phyloP scores from a whole-genome alignment of 1,140 invertebrate species.

The Dryas iulia region DNA sequence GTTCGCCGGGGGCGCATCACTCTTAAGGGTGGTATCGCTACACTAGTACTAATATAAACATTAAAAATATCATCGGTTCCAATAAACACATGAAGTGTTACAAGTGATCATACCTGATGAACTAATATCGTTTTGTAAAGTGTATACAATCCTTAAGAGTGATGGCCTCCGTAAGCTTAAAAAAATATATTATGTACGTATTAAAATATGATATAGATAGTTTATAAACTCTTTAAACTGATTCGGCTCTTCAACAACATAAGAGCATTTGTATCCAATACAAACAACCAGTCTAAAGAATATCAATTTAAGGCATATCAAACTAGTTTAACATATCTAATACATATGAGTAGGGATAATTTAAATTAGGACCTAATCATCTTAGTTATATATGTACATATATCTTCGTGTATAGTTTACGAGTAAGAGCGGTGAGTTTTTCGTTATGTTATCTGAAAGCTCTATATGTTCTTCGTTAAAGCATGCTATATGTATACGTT shows the following conservation, averaged over 20 bases:
- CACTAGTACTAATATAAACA: slow-evolving; percentile 16
- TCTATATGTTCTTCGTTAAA: slow-evolving; percentile 2
- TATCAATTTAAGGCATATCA: slow-evolving; percentile 78
- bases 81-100: not conserved
- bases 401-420: slow-evolving; percentile 15
- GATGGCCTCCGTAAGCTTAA: slow-evolving; percentile 53
- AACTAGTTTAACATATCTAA: slow-evolving; percentile 67
- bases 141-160: slow-evolving; percentile 61
- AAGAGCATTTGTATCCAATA: slow-evolving; percentile 26
- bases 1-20: slow-evolving; percentile 75
- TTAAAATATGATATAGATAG: not conserved
- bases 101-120: not conserved
- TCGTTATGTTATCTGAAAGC: not conserved
- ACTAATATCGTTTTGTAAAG: not conserved
- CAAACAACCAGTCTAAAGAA: slow-evolving; percentile 75
- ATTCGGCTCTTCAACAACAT: slow-evolving; percentile 14
- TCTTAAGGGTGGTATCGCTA: slow-evolving; percentile 61
- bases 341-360: slow-evolving; percentile 33
- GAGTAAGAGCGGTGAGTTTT: slow-evolving; percentile 32
- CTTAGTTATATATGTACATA: slow-evolving; percentile 11
- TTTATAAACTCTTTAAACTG: slow-evolving; percentile 16
- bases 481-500: not conserved
- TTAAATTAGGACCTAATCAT: slow-evolving; percentile 20
- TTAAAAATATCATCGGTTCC: not conserved
- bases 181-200: slow-evolving; percentile 32